Percentiles rank a stretch among this genome's conserved stretches.
Evolutionary conservation across 2,113 vertebrate species (phyloP).

Genomic region (Barbus barbus): DNA sequence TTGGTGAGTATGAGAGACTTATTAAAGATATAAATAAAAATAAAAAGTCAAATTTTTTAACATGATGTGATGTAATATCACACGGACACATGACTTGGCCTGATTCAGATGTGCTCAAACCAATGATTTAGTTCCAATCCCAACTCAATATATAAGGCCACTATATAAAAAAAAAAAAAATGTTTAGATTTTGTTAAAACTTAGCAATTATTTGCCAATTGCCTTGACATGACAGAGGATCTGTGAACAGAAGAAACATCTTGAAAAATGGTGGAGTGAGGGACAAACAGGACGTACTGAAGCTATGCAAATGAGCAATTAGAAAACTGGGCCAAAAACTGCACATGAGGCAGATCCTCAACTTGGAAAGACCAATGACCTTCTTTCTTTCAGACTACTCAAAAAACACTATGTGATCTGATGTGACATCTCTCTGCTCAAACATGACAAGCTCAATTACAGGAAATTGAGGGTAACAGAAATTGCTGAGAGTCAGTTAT

Average conservation of each 20-base stretch:
- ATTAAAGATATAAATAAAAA: no score
- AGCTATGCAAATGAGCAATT: constrained; percentile 7
- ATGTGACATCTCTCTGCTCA: constrained; percentile 18
- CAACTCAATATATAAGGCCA: background rate
- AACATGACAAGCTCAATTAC: constrained; percentile 25
- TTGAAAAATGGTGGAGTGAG: background rate
- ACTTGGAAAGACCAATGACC: background rate
- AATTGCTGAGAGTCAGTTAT: constrained; percentile 16
- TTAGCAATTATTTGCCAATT: no score
- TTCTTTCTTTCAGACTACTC: background rate
- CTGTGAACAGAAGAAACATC: background rate
- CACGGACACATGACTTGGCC: no score
- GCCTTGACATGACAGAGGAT: background rate
- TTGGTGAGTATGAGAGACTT: background rate
- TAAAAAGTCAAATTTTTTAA: background rate
- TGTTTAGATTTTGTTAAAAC: background rate
- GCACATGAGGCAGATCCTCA: background rate
- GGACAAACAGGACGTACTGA: background rate
- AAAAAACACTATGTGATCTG: constrained; percentile 6
- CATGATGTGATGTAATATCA: background rate
- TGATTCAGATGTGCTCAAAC: background rate
- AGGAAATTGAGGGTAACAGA: constrained; percentile 29
- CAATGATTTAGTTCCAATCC: background rate
- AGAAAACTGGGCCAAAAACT: background rate
- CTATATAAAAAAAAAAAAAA: background rate